phyloP scores from a whole-genome alignment of 1,140 invertebrate genomes.

The Hermatobates lingyangjiaoensis region DNA sequence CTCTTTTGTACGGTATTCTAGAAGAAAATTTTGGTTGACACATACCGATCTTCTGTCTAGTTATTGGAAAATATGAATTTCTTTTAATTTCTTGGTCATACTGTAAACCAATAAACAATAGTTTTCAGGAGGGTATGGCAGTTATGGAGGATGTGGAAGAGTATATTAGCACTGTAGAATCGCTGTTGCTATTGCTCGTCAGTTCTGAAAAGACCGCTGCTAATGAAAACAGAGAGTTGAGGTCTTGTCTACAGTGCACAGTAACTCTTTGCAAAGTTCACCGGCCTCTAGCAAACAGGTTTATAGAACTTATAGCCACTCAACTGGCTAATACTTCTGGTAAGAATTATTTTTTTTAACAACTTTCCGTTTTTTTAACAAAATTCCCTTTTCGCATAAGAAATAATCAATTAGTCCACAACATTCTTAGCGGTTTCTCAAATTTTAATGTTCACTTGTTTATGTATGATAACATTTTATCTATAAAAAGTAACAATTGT shows the following conservation, averaged over 20 bases:
- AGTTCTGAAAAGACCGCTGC: conserved; percentile 10
- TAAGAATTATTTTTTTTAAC: neutral
- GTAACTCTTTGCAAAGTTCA: conserved; percentile 43
- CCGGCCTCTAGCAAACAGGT: conserved; percentile 35
- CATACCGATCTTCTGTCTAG: no score
- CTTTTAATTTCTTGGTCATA: no score
- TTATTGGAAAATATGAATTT: no score
- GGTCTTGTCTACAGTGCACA: conserved; percentile 42
- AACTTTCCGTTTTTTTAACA: neutral
- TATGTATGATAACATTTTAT: neutral
- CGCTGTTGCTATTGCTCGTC: conserved; percentile 42
- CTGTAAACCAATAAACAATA: no score
- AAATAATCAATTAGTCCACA: neutral
- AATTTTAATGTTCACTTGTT: neutral
- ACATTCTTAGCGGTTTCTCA: neutral
- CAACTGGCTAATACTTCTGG: conserved; percentile 9
- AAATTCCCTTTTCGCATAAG: neutral
- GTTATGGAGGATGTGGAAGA: conserved; percentile 33
- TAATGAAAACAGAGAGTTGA: conserved; percentile 22
- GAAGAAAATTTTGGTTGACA: no score
- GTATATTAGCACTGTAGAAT: conserved; percentile 37
- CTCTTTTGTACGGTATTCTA: no score
- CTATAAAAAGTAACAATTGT: neutral
- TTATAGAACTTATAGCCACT: conserved; percentile 35
- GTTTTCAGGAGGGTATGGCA: conserved; percentile 49